Evolutionary conservation across 2,888 invertebrate genomes (phyloP).

Genomic region (Aquatica leii): DNA sequence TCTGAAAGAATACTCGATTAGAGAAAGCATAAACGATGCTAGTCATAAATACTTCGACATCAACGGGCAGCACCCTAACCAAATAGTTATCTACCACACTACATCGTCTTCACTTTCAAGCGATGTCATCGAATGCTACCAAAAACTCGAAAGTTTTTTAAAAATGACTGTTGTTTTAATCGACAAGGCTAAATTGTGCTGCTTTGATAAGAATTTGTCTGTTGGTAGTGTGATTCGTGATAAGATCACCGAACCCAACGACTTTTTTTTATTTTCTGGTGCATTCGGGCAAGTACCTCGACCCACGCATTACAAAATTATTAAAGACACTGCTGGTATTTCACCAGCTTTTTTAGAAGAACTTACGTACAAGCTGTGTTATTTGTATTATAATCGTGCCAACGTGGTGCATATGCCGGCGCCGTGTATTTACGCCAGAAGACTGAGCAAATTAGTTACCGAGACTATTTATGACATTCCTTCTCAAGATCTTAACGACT

Average conservation of each 20-base stretch:
- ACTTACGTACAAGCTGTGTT: constrained; percentile 14
- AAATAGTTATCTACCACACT: constrained; percentile 8
- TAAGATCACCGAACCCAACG: background rate
- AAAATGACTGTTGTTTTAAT: background rate
- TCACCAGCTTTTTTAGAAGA: background rate
- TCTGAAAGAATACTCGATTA: background rate
- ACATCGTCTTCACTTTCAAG: background rate
- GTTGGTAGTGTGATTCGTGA: background rate
- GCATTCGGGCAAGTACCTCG: background rate
- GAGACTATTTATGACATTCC: no score
- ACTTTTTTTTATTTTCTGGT: constrained; percentile 8
- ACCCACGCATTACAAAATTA: constrained; percentile 2
- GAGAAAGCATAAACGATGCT: background rate
- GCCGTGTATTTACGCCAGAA: background rate
- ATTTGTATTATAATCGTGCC: constrained; percentile 13
- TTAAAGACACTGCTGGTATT: background rate
- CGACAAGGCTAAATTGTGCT: background rate
- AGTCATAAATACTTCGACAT: constrained; percentile 1
- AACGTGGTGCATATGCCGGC: constrained; percentile 4
- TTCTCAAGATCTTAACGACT: no score
- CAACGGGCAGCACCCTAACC: background rate
- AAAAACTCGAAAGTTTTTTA: background rate
- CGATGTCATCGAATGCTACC: background rate
- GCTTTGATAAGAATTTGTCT: background rate
- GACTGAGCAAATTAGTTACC: background rate